Base-by-base conservation (phyloP, 2,888 invertebrate genomes). In the Ormyrus nitidulus region DNA sequence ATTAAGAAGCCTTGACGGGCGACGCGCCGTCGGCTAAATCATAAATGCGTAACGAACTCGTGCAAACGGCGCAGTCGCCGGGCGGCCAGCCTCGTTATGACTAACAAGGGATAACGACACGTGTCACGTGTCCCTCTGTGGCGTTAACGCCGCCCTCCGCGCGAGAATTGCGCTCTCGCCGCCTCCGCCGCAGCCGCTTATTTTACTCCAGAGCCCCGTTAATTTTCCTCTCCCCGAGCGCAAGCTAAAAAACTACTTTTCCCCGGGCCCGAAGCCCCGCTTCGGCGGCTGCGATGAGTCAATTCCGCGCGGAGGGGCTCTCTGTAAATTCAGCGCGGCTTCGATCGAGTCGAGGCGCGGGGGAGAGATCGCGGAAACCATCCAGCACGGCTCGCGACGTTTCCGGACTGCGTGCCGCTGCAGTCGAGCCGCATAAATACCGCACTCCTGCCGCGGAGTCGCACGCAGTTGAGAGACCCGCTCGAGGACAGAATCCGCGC, bases 41-140 rank as follows among this genome's bases (percentile, higher is more conserved):
- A 84, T 83, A 84, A 86, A 83, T 84, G 82, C 82, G 83, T 86
- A 86, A 86, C 84, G 83, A 87, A 74, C 66, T 70, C 51, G 44
- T 10, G 64, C 46, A 48, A n/a, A 11, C 46, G 13, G 44, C 2
- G 48, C 19, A 51, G n/a, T 34, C 34, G 75, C 61, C 11, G 62
- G 19, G 66, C 62, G 71, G 34, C 81, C 6, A 69, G 77, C 65
- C 87, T 89, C 87, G 88, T 89, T 89, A 89, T 86, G 86, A 84
- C 86, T 88, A 88, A 89, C 88, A 88, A 88, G 88, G 87, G 87
- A 88, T 87, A 89, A 87, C 87, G 87, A 87, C 87, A 85, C 86
- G 84, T 83, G 83, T 84, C 84, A 80, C 83, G 84, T 85, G 84
- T 84, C 84, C 79, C 59, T 58, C 62, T 19, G 34, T 34, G 62